Percentiles rank a stretch among this genome's conserved stretches.
phyloP scores from a whole-genome alignment of 1,140 invertebrate genomes.

The Trachymyrmex septentrionalis region DNA sequence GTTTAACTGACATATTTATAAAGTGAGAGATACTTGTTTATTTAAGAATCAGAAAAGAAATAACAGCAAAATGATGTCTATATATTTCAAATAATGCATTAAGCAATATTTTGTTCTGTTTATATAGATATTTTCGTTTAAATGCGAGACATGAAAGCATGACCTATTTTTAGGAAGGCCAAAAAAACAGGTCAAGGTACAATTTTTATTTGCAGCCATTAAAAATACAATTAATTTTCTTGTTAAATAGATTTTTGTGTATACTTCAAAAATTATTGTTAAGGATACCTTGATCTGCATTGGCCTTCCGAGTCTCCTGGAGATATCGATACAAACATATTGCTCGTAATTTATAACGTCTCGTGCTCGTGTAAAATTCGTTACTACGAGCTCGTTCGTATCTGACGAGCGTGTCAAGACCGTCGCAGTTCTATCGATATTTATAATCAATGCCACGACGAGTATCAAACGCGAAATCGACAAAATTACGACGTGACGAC shows the following conservation, averaged over 20 bases:
- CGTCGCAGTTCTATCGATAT: conserved; percentile 43
- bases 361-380: not conserved
- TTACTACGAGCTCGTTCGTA: not conserved
- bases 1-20: not conserved
- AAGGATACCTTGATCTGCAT: not conserved
- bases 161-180: conserved; percentile 9
- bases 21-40: not conserved
- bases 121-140: not conserved
- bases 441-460: conserved; percentile 32
- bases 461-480: conserved; percentile 49
- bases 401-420: not conserved
- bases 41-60: too few relatives aligned
- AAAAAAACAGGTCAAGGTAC: not conserved
- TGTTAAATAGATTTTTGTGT: not conserved
- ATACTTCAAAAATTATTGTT: not conserved
- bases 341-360: conserved; percentile 18
- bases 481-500: conserved; percentile 65
- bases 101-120: not conserved
- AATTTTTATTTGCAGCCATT: not conserved
- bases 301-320: not conserved
- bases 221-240: not conserved
- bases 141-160: not conserved
- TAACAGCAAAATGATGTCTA: not conserved
- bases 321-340: not conserved
- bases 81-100: conserved; percentile 4